Percentiles rank a stretch among this genome's conserved stretches.
Conservation (phyloP, 2,797 vertebrate species). For the Rhabdophis nuchalis region DNA sequence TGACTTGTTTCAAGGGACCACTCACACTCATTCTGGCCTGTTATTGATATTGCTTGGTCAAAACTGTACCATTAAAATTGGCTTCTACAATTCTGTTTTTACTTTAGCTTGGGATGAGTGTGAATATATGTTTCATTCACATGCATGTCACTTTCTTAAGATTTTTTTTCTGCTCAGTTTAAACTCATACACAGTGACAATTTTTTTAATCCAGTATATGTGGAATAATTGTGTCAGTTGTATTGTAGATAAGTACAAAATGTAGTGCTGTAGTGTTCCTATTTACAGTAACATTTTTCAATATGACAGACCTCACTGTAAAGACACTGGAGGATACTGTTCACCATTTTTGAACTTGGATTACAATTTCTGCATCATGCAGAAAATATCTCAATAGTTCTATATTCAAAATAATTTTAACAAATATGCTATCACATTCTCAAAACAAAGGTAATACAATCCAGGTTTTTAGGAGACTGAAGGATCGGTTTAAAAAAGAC, state of each 20-base stretch:
- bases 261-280: not conserved
- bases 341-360: not conserved
- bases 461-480: not conserved
- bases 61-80: not conserved
- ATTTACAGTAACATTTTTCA: not conserved
- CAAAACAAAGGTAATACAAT: not conserved
- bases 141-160: not conserved
- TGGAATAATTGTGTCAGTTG: not conserved
- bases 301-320: not conserved
- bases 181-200: not conserved
- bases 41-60: not conserved
- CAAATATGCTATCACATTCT: not conserved
- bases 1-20: not conserved
- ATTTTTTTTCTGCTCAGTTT: constrained; percentile 21
- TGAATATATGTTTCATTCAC: not conserved
- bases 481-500: not conserved
- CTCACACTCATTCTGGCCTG: not conserved
- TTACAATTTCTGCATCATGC: not conserved
- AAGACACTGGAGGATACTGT: not conserved
- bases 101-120: not conserved
- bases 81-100: not conserved
- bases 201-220: constrained; percentile 1
- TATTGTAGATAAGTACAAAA: not conserved
- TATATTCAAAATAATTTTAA: not conserved
- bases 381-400: not conserved